Evolutionary conservation across 1,140 invertebrate species (phyloP).

Genomic region (Bombus picipes): DNA sequence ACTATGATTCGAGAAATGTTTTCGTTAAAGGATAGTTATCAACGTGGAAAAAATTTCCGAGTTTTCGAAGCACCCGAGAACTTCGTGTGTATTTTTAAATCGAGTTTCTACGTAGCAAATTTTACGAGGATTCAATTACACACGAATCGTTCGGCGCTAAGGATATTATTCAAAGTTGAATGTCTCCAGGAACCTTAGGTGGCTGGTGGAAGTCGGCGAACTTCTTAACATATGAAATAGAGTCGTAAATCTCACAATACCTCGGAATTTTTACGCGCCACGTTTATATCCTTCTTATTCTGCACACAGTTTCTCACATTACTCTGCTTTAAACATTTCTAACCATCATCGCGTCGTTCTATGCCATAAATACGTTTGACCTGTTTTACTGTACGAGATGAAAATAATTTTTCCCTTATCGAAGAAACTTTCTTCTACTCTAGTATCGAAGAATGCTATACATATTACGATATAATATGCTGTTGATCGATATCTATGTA

Average conservation of each 20-base stretch:
- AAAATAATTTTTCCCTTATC: neutral
- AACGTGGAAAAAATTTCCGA: no score
- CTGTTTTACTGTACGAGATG: neutral
- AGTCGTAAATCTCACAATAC: conserved; percentile 3
- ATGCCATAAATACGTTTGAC: neutral
- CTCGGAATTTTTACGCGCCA: neutral
- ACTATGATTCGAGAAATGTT: no score
- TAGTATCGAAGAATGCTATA: no score
- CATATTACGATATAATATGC: no score
- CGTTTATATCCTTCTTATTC: neutral
- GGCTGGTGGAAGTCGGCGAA: neutral
- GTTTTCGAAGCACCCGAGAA: no score
- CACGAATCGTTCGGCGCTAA: neutral
- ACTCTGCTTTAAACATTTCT: neutral
- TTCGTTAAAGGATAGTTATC: no score
- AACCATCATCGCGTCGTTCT: neutral
- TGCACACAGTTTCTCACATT: neutral
- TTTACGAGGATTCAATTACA: conserved; percentile 4
- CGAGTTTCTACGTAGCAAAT: neutral
- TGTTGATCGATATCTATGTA: no score
- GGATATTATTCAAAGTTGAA: neutral
- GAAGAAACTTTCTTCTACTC: no score
- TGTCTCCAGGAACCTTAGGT: neutral
- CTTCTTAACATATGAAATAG: neutral
- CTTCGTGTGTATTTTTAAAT: no score